phyloP scores from a whole-genome alignment of 1,140 invertebrate species.

The Dufourea novaeangliae region DNA sequence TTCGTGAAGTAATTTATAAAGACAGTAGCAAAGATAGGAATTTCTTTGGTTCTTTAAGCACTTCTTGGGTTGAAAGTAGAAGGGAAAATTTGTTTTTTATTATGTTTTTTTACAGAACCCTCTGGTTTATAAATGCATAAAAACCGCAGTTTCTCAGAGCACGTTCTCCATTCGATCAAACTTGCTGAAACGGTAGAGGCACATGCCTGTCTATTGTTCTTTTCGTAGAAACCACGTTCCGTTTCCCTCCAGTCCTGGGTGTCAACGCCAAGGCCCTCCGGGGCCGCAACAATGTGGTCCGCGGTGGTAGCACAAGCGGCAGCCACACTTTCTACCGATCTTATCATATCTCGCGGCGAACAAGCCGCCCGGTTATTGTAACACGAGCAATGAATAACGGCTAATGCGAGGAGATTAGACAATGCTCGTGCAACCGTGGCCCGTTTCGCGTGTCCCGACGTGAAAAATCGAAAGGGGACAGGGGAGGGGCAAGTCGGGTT shows the following conservation, averaged over 20 bases:
- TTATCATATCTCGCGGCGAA: conserved; percentile 41
- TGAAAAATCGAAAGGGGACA: too few species aligned
- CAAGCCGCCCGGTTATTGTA: conserved; percentile 43
- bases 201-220: conserved; percentile 35
- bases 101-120: too few species aligned
- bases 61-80: too few species aligned
- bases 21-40: too few species aligned
- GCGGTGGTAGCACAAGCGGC: conserved; percentile 1
- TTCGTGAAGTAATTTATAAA: too few species aligned
- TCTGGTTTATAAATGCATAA: too few species aligned
- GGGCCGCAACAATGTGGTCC: conserved; percentile 39
- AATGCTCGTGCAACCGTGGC: conserved; percentile 24
- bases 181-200: background rate
- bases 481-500: too few species aligned
- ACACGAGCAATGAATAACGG: conserved; percentile 49
- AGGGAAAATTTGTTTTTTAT: too few species aligned
- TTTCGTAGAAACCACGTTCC: conserved; percentile 21
- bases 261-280: conserved; percentile 35
- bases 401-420: conserved; percentile 45
- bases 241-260: conserved; percentile 2
- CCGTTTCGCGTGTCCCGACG: conserved; percentile 1
- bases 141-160: conserved; percentile 6
- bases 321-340: conserved; percentile 53
- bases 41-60: too few species aligned
- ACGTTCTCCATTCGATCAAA: background rate